Evolutionary conservation across 2,888 invertebrate species (phyloP).

Genomic region (Euplexia lucipara): DNA sequence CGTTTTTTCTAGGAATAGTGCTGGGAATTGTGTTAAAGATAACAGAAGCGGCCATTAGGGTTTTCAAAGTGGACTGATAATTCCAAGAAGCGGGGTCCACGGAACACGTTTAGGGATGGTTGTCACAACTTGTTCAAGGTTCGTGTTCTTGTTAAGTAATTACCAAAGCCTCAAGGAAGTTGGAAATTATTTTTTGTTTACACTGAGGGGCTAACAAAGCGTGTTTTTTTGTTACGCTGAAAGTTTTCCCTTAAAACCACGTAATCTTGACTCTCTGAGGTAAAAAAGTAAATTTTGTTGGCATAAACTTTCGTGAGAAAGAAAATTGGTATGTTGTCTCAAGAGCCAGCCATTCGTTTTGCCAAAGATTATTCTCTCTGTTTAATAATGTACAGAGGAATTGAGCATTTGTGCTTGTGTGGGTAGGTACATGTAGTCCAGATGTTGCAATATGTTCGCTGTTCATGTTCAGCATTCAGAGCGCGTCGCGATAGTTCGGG

Average conservation of each 20-base stretch:
- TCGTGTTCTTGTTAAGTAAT: conserved; percentile 53
- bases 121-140: conserved; percentile 57
- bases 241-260: conserved; percentile 43
- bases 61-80: conserved; percentile 38
- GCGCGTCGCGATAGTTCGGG: conserved; percentile 63
- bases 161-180: conserved; percentile 48
- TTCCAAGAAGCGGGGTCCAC: conserved; percentile 4
- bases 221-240: conserved; percentile 30
- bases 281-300: conserved; percentile 24
- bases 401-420: conserved; percentile 49
- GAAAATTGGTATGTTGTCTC: conserved; percentile 33
- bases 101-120: conserved; percentile 28
- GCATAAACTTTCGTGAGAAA: conserved; percentile 22
- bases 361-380: conserved; percentile 37
- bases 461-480: conserved; percentile 53
- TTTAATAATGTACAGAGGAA: conserved; percentile 28
- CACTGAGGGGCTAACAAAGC: conserved; percentile 44
- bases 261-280: conserved; percentile 37
- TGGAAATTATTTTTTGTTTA: conserved; percentile 57
- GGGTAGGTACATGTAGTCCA: conserved; percentile 30
- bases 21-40: conserved; percentile 41
- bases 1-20: conserved; percentile 42
- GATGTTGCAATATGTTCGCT: conserved; percentile 62
- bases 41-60: conserved; percentile 29
- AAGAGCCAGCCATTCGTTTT: conserved; percentile 23